Conservation (phyloP, 2,888 invertebrate genomes). For the Eulithis testata region DNA sequence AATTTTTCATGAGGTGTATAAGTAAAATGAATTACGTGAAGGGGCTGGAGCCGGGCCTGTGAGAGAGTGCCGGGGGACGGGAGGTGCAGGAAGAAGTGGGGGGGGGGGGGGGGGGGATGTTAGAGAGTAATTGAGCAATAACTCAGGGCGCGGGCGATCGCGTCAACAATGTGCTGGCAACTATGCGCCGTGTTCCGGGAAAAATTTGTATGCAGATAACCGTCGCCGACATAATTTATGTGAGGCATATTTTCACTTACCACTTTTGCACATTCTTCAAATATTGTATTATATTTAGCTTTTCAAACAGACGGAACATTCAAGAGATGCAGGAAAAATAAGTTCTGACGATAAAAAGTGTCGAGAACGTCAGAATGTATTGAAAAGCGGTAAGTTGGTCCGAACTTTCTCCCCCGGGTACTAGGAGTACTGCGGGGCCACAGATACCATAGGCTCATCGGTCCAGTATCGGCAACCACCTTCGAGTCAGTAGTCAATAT, state of each 20-base stretch:
- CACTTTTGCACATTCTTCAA: slow-evolving; percentile 1
- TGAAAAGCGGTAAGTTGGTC: too few species aligned
- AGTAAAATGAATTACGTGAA: slow-evolving; percentile 40
- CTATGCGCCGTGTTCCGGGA: slow-evolving; percentile 21
- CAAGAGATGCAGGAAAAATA: too few species aligned
- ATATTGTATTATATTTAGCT: too few species aligned
- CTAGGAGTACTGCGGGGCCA: too few species aligned
- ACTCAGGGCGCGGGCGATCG: slow-evolving; percentile 38
- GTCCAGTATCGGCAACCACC: too few species aligned
- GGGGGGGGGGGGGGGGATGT: slow-evolving; percentile 1
- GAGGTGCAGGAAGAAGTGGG: not conserved
- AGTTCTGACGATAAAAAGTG: too few species aligned
- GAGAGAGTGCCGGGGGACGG: not conserved
- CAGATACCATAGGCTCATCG: too few species aligned
- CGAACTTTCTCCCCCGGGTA: too few species aligned
- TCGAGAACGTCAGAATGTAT: too few species aligned
- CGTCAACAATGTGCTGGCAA: slow-evolving; percentile 32
- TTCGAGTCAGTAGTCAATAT: too few species aligned
- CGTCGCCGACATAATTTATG: slow-evolving; percentile 12
- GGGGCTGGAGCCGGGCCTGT: slow-evolving; percentile 17
- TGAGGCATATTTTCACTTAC: slow-evolving; percentile 12
- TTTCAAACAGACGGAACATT: too few species aligned
- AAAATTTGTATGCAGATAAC: slow-evolving; percentile 22
- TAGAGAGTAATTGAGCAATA: slow-evolving; percentile 43
- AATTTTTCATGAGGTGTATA: slow-evolving; percentile 44